These are phyloP conservation scores for Melanchra persicariae DNA, from an alignment of 2,888 invertebrate species.

Conservation along the genomic window DNA sequence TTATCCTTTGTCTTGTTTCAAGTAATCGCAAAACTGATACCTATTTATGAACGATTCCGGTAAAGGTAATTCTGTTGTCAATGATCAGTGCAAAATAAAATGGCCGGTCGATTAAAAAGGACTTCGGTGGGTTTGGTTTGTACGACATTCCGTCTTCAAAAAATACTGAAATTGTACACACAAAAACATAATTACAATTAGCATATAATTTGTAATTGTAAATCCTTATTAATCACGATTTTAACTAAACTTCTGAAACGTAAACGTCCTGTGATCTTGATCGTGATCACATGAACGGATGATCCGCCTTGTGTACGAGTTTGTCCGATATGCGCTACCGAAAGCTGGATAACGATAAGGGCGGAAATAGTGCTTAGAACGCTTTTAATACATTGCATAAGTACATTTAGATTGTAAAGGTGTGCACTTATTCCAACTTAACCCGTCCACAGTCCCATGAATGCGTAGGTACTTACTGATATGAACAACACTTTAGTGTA, in stretches of 20 bases:
- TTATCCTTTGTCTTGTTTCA: not conserved
- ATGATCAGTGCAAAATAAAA: slow-evolving; percentile 66
- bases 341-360: slow-evolving; percentile 64
- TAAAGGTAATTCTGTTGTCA: slow-evolving; percentile 49
- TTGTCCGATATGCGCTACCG: slow-evolving; percentile 36
- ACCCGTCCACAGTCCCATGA: not conserved
- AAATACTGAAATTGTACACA: slow-evolving; percentile 30
- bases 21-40: slow-evolving; percentile 4
- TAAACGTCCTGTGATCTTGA: too few relatives aligned
- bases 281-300: too few relatives aligned
- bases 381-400: slow-evolving; percentile 14
- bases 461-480: too few relatives aligned
- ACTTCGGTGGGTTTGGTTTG: not conserved
- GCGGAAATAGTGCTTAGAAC: slow-evolving; percentile 30
- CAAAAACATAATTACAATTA: not conserved
- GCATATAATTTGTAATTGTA: not conserved
- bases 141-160: rapidly evolving
- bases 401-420: slow-evolving; percentile 31
- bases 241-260: too few relatives aligned
- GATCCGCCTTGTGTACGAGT: not conserved
- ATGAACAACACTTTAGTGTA: not conserved
- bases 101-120: slow-evolving; percentile 65
- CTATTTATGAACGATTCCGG: slow-evolving; percentile 43
- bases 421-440: slow-evolving; percentile 34
- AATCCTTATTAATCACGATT: too few relatives aligned